Evolutionary conservation across 2,888 invertebrate species (phyloP).

Genomic region (Herminia tarsipennalis): DNA sequence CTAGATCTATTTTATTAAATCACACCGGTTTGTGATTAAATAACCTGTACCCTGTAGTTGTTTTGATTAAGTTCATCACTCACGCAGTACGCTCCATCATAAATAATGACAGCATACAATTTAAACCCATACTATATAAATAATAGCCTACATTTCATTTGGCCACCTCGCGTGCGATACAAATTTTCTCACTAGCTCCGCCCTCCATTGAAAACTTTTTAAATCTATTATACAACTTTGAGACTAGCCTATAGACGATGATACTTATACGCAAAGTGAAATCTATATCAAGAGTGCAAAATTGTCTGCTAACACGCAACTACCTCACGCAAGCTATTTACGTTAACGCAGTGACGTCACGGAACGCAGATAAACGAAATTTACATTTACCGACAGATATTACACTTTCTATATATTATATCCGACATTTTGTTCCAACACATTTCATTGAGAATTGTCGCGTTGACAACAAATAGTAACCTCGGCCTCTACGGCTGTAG

Average conservation of each 20-base stretch:
- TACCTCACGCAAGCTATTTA: constrained; percentile 25
- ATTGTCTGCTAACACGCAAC: constrained; percentile 39
- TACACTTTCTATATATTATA: constrained; percentile 33
- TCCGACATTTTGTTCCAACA: constrained; percentile 22
- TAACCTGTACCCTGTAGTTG: no score
- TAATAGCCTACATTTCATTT: constrained; percentile 14
- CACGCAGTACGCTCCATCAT: no score
- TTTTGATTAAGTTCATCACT: no score
- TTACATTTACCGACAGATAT: constrained; percentile 29
- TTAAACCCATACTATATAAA: constrained; percentile 10
- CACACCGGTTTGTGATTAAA: no score
- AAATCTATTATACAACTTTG: constrained; percentile 55
- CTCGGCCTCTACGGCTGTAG: constrained; percentile 13
- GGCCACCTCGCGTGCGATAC: constrained; percentile 29
- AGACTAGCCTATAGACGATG: constrained; percentile 19
- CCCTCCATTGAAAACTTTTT: constrained; percentile 54
- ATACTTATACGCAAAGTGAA: constrained; percentile 34
- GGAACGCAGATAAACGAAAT: constrained; percentile 28
- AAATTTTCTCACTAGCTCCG: constrained; percentile 36
- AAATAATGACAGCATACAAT: constrained; percentile 21
- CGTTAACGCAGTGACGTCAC: constrained; percentile 37
- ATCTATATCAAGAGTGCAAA: constrained; percentile 33
- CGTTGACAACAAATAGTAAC: constrained; percentile 30
- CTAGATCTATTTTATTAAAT: no score
- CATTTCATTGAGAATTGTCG: constrained; percentile 32